Conservation (phyloP, 2,888 invertebrate species). For the Thera britannica region DNA sequence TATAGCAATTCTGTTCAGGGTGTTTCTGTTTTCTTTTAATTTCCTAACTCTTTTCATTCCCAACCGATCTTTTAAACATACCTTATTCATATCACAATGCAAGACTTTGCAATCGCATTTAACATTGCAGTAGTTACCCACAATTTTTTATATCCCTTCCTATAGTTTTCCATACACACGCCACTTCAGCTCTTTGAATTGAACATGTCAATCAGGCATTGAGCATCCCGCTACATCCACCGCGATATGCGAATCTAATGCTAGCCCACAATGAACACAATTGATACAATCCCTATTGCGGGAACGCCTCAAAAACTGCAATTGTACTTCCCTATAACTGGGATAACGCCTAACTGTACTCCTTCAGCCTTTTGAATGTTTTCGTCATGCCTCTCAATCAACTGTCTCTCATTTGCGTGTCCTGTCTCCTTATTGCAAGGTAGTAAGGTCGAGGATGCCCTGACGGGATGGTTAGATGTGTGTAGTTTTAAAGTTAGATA, state of each 20-base stretch:
- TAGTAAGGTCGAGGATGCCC: slow-evolving; percentile 21
- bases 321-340: slow-evolving; percentile 39
- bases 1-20: not conserved
- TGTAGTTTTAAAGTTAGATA: slow-evolving; percentile 18
- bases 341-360: slow-evolving; percentile 41
- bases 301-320: slow-evolving; percentile 62
- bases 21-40: not conserved
- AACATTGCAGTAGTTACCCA: too few relatives aligned
- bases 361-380: slow-evolving; percentile 38
- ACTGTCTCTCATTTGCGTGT: slow-evolving; percentile 7
- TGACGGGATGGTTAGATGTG: not conserved
- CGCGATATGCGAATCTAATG: slow-evolving; percentile 61
- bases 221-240: slow-evolving; percentile 37
- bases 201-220: slow-evolving; percentile 37
- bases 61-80: not conserved
- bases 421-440: slow-evolving; percentile 9
- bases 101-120: not conserved
- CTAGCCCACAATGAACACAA: slow-evolving; percentile 58
- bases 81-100: not conserved
- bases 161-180: slow-evolving; percentile 22
- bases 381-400: slow-evolving; percentile 40
- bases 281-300: slow-evolving; percentile 63
- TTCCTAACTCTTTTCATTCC: not conserved
- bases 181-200: slow-evolving; percentile 35
- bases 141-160: slow-evolving; percentile 5